Evolutionary conservation across 2,113 vertebrate genomes (phyloP).

Genomic region (Scomber scombrus): DNA sequence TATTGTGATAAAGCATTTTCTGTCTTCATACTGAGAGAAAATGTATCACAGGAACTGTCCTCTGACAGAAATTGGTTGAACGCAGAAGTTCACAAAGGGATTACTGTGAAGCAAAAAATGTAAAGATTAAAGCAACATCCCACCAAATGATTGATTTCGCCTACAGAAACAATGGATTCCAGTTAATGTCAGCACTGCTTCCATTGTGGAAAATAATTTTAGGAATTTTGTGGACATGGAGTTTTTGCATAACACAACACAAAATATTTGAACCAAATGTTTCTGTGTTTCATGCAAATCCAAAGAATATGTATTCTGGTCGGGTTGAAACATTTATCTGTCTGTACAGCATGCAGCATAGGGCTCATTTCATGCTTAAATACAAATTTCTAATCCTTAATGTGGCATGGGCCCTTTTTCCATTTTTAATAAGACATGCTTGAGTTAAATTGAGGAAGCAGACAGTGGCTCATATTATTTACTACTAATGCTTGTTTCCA

Average conservation of each 20-base stretch:
- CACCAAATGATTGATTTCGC: conserved; percentile 50
- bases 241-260: conserved; percentile 2
- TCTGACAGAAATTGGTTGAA: conserved; percentile 66
- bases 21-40: conserved; percentile 21
- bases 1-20: conserved; percentile 69
- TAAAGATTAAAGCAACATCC: conserved; percentile 55
- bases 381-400: conserved; percentile 72
- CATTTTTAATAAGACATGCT: conserved; percentile 79
- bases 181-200: background rate
- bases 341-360: conserved; percentile 24
- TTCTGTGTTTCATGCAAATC: conserved; percentile 43
- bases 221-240: conserved; percentile 39
- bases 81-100: conserved; percentile 55
- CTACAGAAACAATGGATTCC: conserved; percentile 11
- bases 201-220: conserved; percentile 25
- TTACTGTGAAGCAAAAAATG: conserved; percentile 36
- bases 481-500: conserved; percentile 72
- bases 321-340: conserved; percentile 57
- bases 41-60: conserved; percentile 58
- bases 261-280: conserved; percentile 46
- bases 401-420: conserved; percentile 64
- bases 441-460: conserved; percentile 67
- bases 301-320: conserved; percentile 19
- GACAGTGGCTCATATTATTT: conserved; percentile 71
- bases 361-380: conserved; percentile 78